Conservation (phyloP, 2,797 vertebrate species). For the Allobates femoralis region DNA sequence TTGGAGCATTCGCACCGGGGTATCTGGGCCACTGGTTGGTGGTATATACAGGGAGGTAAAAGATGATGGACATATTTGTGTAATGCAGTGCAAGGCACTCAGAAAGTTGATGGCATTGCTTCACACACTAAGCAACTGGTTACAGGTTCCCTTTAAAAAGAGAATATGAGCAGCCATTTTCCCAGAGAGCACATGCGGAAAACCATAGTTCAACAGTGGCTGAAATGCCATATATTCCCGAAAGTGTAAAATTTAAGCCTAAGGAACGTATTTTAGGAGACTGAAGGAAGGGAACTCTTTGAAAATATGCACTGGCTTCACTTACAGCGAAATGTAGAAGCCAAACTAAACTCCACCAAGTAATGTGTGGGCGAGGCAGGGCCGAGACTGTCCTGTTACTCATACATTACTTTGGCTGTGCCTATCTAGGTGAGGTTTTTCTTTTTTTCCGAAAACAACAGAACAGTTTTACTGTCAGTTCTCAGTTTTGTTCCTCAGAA, state of each 20-base stretch:
- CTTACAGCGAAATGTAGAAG: constrained; percentile 25
- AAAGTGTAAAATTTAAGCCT: neutral
- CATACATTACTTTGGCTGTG: constrained; percentile 14
- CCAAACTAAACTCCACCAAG: constrained; percentile 42
- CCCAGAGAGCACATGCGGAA: neutral
- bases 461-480: constrained; percentile 26
- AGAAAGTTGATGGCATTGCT: too few relatives aligned
- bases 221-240: neutral
- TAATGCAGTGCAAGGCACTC: too few relatives aligned
- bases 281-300: constrained; percentile 52
- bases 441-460: constrained; percentile 28
- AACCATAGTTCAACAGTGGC: constrained; percentile 12
- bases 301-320: constrained; percentile 37
- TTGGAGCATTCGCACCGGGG: too few relatives aligned
- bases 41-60: too few relatives aligned
- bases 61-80: too few relatives aligned
- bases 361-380: constrained; percentile 35
- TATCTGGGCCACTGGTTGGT: too few relatives aligned
- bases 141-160: neutral
- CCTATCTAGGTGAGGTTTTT: constrained; percentile 32
- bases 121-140: too few relatives aligned
- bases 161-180: neutral
- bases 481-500: constrained; percentile 29
- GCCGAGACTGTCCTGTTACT: constrained; percentile 32
- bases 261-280: constrained; percentile 23